Conservation (phyloP, 1,140 invertebrate species). For the Araneus ventricosus region DNA sequence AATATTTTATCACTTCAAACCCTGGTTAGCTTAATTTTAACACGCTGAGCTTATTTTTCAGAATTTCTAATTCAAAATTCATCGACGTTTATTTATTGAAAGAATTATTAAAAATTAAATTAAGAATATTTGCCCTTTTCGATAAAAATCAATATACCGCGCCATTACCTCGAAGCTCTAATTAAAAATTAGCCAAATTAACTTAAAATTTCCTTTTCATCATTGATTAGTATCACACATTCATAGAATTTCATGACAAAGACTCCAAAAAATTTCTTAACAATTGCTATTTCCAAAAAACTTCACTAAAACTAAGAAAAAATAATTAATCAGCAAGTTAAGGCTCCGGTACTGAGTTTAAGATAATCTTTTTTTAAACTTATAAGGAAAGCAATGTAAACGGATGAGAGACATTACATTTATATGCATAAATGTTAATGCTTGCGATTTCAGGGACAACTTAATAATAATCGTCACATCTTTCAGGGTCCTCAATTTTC, state of each 20-base stretch:
- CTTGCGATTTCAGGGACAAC: constrained; percentile 4
- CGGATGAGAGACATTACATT: not conserved
- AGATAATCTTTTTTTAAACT: not conserved
- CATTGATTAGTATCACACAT: not conserved
- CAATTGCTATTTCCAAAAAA: constrained; percentile 1
- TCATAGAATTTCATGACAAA: not conserved
- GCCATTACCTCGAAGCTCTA: not conserved
- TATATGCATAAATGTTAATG: constrained; percentile 16
- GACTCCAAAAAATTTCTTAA: not conserved
- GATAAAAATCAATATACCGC: not conserved
- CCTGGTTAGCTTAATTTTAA: too few species aligned
- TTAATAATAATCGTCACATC: constrained; percentile 21
- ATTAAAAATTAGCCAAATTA: not conserved
- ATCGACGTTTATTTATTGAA: not conserved
- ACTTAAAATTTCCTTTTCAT: not conserved
- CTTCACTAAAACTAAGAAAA: not conserved
- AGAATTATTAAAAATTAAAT: not conserved
- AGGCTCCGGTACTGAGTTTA: not conserved
- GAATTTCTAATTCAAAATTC: not conserved
- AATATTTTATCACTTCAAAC: too few species aligned
- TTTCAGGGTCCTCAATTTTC: not conserved
- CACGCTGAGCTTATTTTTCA: too few species aligned
- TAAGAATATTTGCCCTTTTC: not conserved
- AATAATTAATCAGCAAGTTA: not conserved
- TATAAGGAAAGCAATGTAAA: not conserved